Percentiles rank a stretch among this genome's conserved stretches.
phyloP scores from a whole-genome alignment of 2,113 vertebrate genomes.

The Pseudorectes ferrugineus region DNA sequence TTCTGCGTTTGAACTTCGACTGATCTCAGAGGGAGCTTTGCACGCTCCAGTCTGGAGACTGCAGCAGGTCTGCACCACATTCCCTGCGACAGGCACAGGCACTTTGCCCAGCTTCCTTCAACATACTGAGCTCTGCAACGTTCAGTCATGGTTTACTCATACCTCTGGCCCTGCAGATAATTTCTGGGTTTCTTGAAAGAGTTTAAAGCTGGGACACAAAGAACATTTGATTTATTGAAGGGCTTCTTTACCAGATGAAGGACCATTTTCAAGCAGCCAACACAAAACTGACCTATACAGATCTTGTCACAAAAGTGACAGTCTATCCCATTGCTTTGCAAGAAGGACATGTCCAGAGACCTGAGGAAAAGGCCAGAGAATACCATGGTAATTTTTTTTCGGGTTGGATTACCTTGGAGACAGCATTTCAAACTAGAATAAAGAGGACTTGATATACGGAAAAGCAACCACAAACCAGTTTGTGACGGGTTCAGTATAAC shows the following conservation, averaged over 20 bases:
- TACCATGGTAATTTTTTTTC: neutral
- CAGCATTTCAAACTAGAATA: neutral
- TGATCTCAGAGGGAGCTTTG: neutral
- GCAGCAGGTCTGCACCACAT: neutral
- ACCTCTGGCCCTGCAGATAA: neutral
- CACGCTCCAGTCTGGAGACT: rapidly evolving
- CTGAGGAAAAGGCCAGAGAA: neutral
- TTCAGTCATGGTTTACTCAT: neutral
- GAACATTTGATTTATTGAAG: neutral
- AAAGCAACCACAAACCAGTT: neutral
- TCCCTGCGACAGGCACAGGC: neutral
- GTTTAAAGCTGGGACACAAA: neutral
- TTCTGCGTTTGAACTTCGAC: neutral
- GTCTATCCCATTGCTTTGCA: neutral
- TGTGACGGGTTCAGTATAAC: neutral
- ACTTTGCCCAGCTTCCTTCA: neutral
- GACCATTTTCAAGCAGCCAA: neutral
- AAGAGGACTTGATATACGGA: neutral
- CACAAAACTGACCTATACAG: neutral
- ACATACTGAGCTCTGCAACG: neutral
- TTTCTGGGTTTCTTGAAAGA: neutral
- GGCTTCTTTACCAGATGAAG: neutral
- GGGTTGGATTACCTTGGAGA: neutral
- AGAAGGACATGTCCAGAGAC: neutral
- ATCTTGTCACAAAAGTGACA: neutral